Percentiles rank a stretch among this genome's conserved stretches.
Conservation (phyloP, 2,113 vertebrate species). For the Nothobranchius furzeri region DNA sequence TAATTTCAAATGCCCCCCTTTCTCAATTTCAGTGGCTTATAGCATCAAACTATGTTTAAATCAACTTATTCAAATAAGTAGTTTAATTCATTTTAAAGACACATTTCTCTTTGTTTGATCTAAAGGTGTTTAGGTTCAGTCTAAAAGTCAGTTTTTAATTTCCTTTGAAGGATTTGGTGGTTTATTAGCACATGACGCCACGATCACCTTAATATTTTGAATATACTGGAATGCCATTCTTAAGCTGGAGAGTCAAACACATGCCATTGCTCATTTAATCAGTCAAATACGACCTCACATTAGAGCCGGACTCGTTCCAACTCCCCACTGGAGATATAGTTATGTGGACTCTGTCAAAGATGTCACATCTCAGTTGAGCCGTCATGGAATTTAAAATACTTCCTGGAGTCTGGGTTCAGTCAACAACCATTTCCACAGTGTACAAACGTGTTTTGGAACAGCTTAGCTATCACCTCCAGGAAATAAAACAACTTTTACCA, state of each 20-base stretch:
- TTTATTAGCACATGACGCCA: too few relatives aligned
- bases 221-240: too few relatives aligned
- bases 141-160: too few relatives aligned
- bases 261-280: neutral
- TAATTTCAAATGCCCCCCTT: too few relatives aligned
- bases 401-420: conserved; percentile 27
- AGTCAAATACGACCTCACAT: conserved; percentile 15
- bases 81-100: too few relatives aligned
- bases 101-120: too few relatives aligned
- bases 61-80: too few relatives aligned
- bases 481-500: conserved; percentile 22
- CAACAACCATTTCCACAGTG: conserved; percentile 1
- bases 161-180: too few relatives aligned
- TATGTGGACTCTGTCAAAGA: conserved; percentile 32
- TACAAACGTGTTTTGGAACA: conserved; percentile 18
- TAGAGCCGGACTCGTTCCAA: neutral
- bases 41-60: too few relatives aligned
- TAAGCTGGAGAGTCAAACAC: neutral
- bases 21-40: too few relatives aligned
- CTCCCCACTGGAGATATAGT: conserved; percentile 13
- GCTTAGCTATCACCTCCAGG: conserved; percentile 31
- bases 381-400: conserved; percentile 14
- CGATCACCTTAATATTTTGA: too few relatives aligned
- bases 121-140: too few relatives aligned
- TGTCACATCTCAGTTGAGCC: conserved; percentile 19